phyloP scores from a whole-genome alignment of 2,113 vertebrate species.

The Butastur rufipennis region DNA sequence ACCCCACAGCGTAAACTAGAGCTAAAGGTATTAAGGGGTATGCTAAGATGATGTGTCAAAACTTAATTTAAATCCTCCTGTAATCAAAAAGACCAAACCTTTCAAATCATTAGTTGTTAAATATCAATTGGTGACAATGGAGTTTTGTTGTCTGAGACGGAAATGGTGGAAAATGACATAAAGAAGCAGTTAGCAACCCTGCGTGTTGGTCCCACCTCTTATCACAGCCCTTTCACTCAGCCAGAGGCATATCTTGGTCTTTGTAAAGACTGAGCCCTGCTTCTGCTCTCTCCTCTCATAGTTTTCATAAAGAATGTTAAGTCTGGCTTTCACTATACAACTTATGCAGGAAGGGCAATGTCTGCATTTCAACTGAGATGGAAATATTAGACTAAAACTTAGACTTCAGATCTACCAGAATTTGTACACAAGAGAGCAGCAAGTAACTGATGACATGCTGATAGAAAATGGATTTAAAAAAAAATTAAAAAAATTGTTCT shows the following conservation, averaged over 20 bases:
- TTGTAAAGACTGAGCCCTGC: not conserved
- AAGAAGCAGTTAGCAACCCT: not conserved
- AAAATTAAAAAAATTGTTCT: not conserved
- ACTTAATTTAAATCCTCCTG: not conserved
- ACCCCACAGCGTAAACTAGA: not conserved
- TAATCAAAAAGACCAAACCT: not conserved
- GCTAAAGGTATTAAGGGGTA: not conserved
- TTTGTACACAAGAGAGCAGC: not conserved
- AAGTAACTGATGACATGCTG: not conserved
- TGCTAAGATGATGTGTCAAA: not conserved
- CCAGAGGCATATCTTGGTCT: not conserved
- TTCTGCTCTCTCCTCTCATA: accelerated
- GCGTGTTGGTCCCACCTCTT: not conserved
- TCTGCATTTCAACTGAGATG: not conserved
- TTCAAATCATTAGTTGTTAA: not conserved
- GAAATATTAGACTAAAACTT: not conserved
- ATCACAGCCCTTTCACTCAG: not conserved
- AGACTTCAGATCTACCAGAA: not conserved
- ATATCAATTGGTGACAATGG: not conserved
- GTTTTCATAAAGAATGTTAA: not conserved
- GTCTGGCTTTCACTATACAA: not conserved
- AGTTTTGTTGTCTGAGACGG: not conserved
- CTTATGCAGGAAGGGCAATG: not conserved
- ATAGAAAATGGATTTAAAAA: not conserved
- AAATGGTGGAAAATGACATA: not conserved